A percentile compares a stretch with the other conserved stretches of the same genome.
These are phyloP conservation scores for Anabacerthia variegaticeps DNA, from an alignment of 2,797 vertebrate species.

Conservation along the genomic window DNA sequence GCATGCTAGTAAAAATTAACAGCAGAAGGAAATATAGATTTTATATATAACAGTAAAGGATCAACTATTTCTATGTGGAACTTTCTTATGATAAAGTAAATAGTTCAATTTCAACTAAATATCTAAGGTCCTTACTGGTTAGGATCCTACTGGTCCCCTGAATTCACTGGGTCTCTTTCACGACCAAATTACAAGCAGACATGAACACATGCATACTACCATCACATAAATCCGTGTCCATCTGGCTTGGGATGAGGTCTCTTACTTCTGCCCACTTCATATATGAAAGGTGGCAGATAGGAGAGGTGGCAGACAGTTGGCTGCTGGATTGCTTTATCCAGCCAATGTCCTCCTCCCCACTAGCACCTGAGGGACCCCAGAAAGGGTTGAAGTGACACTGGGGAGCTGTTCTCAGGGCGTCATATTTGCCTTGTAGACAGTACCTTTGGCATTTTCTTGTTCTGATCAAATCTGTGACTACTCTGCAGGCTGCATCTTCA, in stretches of 20 bases:
- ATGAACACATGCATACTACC: background rate
- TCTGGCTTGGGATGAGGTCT: background rate
- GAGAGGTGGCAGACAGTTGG: background rate
- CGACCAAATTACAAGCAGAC: background rate
- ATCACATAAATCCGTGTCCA: background rate
- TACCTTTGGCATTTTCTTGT: background rate
- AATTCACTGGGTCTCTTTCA: background rate
- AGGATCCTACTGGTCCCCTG: background rate
- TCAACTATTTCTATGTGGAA: background rate
- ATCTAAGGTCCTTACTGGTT: background rate
- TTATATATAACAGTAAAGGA: background rate
- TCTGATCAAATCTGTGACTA: background rate
- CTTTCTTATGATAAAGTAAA: background rate
- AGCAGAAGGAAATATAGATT: background rate
- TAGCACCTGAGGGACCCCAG: background rate
- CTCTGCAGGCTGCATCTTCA: background rate
- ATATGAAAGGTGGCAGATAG: background rate
- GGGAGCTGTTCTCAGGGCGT: background rate
- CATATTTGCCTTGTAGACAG: background rate
- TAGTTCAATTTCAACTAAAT: background rate
- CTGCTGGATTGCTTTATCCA: background rate
- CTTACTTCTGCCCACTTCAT: background rate
- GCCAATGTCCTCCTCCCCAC: background rate
- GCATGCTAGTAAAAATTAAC: background rate
- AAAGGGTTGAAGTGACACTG: accelerated